Base-by-base conservation (phyloP, 2,113 vertebrate genomes). In the Callospermophilus lateralis region DNA sequence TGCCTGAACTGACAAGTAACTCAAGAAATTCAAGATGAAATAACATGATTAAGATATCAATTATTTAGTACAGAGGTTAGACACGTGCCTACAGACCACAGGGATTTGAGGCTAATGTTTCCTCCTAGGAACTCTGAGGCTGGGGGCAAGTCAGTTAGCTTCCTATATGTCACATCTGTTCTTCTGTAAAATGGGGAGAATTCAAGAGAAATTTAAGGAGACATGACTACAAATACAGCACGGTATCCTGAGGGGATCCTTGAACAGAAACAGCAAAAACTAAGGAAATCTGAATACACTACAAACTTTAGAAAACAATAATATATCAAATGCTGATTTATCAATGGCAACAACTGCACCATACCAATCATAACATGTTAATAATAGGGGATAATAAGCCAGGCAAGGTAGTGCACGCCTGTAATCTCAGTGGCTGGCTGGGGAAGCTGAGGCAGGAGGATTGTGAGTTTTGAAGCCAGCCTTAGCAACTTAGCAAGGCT, bases 211-310 rank as follows among this genome's bases (percentile, higher is more conserved):
- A 1, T 4, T n/a, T 55, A 73, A 96, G 20, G 48, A 92, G n/a
- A 72, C 51, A 4, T 26, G 20, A 76, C 58, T n/a, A 37, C 6
- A 72, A 73, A 87, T 72, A 16, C 24, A 76, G 70, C 37, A 39
- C 79, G 34, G 6, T 45, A 53, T 88, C 45, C 48, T 68, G n/a
- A 79, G 10, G 32, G 24, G 45, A 74, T 88, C 63, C 77, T 81
- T 78, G 12, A 90, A 65, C 4, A 48, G 55, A 91, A 90, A 91
- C 45, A 73, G 24, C 37, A 81, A 95, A 93, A 74, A 89, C 7
- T 26, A 73, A 93, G 72, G 32, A 94, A 78, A 77, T 61, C 26
- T 89, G 22, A 92, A 92, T 55, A 68, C 61, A 77, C 16, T 74
- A 34, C n/a, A 7, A 28, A 84, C 24, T 86, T 86, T 45, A 65